These are phyloP conservation scores for Nymphalis io DNA, from an alignment of 1,140 invertebrate genomes.

Conservation along the genomic window DNA sequence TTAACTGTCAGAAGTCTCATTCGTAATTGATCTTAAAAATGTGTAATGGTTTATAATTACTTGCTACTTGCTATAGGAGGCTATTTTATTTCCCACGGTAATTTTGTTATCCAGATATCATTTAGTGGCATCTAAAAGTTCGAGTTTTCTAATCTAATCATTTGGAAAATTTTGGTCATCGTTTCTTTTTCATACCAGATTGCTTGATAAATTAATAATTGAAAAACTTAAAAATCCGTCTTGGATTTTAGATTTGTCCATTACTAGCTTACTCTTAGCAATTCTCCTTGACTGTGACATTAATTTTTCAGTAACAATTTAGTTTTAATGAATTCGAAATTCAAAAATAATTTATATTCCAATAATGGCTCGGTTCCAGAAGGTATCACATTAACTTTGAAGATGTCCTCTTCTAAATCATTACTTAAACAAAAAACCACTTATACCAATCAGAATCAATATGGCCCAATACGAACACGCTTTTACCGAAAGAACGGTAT, in stretches of 20 bases:
- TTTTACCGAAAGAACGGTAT: slow-evolving; percentile 57
- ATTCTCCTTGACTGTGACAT: no score
- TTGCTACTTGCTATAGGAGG: neutral
- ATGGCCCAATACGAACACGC: slow-evolving; percentile 45
- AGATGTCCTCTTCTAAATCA: slow-evolving; percentile 47
- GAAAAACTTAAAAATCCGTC: no score
- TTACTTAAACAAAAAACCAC: slow-evolving; percentile 51
- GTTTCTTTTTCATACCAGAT: no score
- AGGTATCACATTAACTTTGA: slow-evolving; percentile 46
- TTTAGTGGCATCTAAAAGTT: neutral
- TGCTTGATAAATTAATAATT: no score
- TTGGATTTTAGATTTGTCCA: no score
- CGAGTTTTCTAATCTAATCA: no score
- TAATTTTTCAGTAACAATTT: no score
- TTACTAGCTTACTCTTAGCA: no score
- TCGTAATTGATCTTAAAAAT: slow-evolving; percentile 8
- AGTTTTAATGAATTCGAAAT: no score
- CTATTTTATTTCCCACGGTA: neutral
- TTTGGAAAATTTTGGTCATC: no score
- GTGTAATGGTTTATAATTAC: neutral
- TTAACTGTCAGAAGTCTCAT: slow-evolving; percentile 1
- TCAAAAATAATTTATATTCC: neutral
- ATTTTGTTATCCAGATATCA: neutral
- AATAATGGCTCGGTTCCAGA: slow-evolving; percentile 31
- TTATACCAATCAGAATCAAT: slow-evolving; percentile 67